These are phyloP conservation scores for Poeciliopsis turrubarensis DNA, from an alignment of 2,113 vertebrate species.

Conservation along the genomic window DNA sequence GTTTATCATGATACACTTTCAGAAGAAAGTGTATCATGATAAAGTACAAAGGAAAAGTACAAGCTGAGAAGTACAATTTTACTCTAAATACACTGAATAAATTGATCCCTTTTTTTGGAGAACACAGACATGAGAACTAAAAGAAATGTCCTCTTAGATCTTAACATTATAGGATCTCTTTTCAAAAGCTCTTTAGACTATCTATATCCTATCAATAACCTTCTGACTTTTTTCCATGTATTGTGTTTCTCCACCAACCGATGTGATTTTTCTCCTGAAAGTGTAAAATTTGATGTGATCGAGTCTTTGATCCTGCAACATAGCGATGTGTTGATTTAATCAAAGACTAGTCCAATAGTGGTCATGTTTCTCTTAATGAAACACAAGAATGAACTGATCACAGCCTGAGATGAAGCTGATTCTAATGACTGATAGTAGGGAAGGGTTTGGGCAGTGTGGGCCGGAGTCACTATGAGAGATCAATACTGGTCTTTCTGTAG, in stretches of 20 bases:
- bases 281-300: not conserved
- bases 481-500: constrained; percentile 18
- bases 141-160: too few relatives aligned
- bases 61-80: not conserved
- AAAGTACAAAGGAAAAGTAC: not conserved
- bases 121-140: too few relatives aligned
- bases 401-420: constrained; percentile 52
- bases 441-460: constrained; percentile 17
- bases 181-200: too few relatives aligned
- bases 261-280: too few relatives aligned
- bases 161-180: too few relatives aligned
- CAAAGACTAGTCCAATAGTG: constrained; percentile 17
- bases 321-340: constrained; percentile 34
- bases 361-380: constrained; percentile 58
- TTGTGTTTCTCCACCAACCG: too few relatives aligned
- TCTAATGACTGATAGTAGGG: constrained; percentile 25
- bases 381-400: constrained; percentile 55
- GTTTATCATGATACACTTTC: too few relatives aligned
- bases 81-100: not conserved
- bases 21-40: not conserved
- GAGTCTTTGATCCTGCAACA: not conserved
- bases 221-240: too few relatives aligned
- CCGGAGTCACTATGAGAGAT: constrained; percentile 31
- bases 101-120: too few relatives aligned
- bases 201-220: too few relatives aligned